Conservation (phyloP, 2,888 invertebrate species). For the Lasiommata megera region DNA sequence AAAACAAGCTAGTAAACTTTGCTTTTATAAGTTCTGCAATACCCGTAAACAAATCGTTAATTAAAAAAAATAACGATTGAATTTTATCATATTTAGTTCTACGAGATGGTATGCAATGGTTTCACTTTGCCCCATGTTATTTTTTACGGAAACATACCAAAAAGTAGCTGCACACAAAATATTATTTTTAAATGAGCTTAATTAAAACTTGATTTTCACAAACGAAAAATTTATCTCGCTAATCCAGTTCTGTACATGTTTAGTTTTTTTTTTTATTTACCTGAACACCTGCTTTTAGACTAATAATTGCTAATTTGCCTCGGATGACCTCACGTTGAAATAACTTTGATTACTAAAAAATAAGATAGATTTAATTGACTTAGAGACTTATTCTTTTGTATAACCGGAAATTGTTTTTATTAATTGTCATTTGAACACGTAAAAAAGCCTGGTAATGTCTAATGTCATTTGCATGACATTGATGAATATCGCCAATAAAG, state of each 20-base stretch:
- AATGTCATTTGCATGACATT: too few species aligned
- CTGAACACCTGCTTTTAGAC: neutral
- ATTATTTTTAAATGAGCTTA: neutral
- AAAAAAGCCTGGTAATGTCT: too few species aligned
- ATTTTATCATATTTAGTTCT: neutral
- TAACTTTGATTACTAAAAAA: too few species aligned
- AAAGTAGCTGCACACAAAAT: constrained; percentile 2
- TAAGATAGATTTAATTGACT: too few species aligned
- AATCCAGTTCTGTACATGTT: neutral
- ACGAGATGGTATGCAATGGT: neutral
- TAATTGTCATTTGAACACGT: too few species aligned
- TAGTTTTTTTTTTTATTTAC: neutral
- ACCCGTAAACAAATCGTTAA: constrained; percentile 4
- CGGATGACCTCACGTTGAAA: neutral
- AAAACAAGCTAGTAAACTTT: neutral
- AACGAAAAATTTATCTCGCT: neutral
- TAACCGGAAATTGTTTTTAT: too few species aligned
- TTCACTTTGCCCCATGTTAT: neutral
- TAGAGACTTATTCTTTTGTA: too few species aligned
- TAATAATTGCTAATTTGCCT: neutral
- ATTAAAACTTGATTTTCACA: constrained; percentile 5
- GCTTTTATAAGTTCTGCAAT: neutral
- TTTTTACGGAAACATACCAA: too few species aligned
- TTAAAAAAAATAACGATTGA: constrained; percentile 4
- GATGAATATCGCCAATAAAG: too few species aligned